phyloP scores from a whole-genome alignment of 2,888 invertebrate genomes.

The Bursaphelenchus okinawaensis region DNA sequence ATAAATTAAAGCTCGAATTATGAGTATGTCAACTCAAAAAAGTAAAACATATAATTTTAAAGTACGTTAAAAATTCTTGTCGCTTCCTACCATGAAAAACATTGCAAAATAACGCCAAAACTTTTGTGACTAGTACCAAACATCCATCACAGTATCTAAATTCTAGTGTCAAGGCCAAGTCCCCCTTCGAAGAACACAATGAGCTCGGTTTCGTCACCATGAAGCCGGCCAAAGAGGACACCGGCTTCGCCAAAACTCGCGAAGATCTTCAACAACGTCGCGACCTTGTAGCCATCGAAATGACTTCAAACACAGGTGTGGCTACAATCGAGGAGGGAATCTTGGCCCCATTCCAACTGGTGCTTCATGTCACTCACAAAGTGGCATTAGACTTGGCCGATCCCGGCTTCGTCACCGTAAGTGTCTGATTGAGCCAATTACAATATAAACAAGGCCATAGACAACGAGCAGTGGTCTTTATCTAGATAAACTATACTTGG shows the following conservation, averaged over 20 bases:
- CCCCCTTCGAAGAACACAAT: constrained; percentile 35
- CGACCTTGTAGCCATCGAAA: constrained; percentile 46
- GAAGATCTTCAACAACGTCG: constrained; percentile 29
- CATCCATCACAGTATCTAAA: not conserved
- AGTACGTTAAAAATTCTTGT: not conserved
- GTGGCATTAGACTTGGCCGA: not conserved
- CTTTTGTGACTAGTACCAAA: not conserved
- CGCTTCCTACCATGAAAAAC: not conserved
- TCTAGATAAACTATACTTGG: no score
- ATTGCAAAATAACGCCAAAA: not conserved
- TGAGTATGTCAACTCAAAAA: no score
- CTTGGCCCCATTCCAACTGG: constrained; percentile 16
- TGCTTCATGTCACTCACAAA: constrained; percentile 11
- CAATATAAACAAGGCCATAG: no score
- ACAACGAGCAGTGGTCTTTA: no score
- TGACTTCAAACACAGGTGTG: constrained; percentile 44
- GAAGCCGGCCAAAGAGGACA: constrained; percentile 48
- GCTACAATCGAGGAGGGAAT: constrained; percentile 49
- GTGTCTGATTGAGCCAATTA: not conserved
- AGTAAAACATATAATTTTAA: no score
- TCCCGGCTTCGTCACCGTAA: constrained; percentile 1
- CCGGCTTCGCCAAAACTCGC: constrained; percentile 37
- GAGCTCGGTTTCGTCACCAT: constrained; percentile 51
- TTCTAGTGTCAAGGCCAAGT: constrained; percentile 18
- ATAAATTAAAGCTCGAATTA: no score